Percentiles rank a stretch among this genome's conserved stretches.
Conservation (phyloP, 2,797 vertebrate genomes). For the Potorous gilbertii region DNA sequence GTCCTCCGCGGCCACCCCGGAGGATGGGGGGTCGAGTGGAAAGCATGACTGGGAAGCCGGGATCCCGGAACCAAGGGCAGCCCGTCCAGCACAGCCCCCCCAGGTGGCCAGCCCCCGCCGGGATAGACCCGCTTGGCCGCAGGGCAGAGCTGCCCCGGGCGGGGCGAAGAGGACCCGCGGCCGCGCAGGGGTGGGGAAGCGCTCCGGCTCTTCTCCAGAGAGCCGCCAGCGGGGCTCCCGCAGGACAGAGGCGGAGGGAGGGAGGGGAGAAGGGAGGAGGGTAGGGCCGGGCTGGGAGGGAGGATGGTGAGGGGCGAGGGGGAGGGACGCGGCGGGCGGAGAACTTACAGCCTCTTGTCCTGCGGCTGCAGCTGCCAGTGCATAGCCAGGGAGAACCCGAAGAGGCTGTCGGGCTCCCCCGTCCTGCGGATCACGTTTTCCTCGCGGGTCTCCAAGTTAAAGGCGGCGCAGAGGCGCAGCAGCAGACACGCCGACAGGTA, state of each 20-base stretch:
- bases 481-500: conserved; percentile 80
- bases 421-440: conserved; percentile 89
- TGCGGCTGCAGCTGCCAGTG: conserved; percentile 92
- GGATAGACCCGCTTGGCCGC: background rate
- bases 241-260: background rate
- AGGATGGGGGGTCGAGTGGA: background rate
- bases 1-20: background rate
- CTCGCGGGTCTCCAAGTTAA: conserved; percentile 93
- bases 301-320: conserved; percentile 3
- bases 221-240: background rate
- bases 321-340: conserved; percentile 51
- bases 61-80: background rate
- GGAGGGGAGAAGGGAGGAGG: background rate
- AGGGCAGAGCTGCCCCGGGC: background rate
- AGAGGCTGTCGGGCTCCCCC: conserved; percentile 91
- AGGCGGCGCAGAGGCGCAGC: conserved; percentile 67
- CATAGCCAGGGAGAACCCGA: conserved; percentile 96
- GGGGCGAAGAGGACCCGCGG: background rate
- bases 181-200: background rate
- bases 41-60: background rate
- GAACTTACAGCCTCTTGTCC: conserved; percentile 93
- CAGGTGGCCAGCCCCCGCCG: background rate
- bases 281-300: background rate
- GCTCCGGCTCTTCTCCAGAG: too few relatives aligned
- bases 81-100: background rate